A percentile compares a stretch with the other conserved stretches of the same genome.
Conservation (phyloP, 2,888 invertebrate genomes). For the Cryptops parisi region DNA sequence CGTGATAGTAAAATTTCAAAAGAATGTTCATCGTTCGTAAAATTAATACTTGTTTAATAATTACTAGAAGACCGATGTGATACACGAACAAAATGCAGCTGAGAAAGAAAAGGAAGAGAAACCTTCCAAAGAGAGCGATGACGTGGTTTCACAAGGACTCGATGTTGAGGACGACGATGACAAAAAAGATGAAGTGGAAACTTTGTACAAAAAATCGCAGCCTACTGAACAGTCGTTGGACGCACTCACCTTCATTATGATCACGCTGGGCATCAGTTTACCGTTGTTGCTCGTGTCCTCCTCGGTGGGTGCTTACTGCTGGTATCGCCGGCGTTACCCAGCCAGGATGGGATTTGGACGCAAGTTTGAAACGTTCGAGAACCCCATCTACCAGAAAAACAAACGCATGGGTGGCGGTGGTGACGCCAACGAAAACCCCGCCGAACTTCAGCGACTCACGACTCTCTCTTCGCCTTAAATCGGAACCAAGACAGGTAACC, state of each 20-base stretch:
- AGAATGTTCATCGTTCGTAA: too few relatives aligned
- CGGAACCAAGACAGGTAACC: too few relatives aligned
- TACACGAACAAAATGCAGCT: neutral
- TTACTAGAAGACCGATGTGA: neutral
- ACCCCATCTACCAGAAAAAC: conserved; percentile 17
- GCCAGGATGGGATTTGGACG: conserved; percentile 21
- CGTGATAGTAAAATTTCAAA: too few relatives aligned
- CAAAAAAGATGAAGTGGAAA: neutral
- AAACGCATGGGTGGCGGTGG: neutral
- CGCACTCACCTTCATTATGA: neutral
- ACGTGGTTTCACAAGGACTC: neutral
- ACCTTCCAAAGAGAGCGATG: neutral
- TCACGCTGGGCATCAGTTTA: neutral
- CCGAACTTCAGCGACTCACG: conserved; percentile 17
- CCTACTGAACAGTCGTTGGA: neutral
- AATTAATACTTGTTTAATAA: too few relatives aligned
- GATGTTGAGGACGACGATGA: neutral
- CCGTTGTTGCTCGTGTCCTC: neutral
- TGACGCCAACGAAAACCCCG: neutral
- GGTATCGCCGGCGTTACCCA: conserved; percentile 21
- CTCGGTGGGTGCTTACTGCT: conserved; percentile 8
- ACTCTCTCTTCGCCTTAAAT: conserved; percentile 5
- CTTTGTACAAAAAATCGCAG: neutral
- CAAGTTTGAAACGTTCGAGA: conserved; percentile 22
- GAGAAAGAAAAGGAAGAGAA: neutral